Conservation (phyloP, 2,113 vertebrate species). For the Lamprologus ornatipinnis region DNA sequence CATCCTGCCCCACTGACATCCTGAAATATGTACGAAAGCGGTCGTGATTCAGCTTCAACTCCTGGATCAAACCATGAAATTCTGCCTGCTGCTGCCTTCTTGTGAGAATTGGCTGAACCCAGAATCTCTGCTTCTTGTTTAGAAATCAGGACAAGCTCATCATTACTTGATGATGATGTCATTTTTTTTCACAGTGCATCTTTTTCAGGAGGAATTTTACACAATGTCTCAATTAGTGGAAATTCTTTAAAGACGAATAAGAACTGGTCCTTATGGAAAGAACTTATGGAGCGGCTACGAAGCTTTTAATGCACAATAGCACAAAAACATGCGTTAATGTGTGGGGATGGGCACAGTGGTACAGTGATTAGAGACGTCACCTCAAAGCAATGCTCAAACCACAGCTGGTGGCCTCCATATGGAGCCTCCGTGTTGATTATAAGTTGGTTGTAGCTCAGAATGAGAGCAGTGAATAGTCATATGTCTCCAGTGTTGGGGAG, state of each 20-base stretch:
- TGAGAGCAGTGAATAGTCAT: background rate
- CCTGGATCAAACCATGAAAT: background rate
- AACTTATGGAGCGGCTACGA: background rate
- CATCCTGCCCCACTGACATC: background rate
- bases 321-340: background rate
- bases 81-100: background rate
- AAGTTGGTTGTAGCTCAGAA: background rate
- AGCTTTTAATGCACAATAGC: background rate
- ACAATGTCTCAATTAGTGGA: background rate
- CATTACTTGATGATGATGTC: background rate
- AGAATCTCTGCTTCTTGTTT: background rate
- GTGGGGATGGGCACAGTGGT: background rate
- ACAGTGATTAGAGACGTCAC: background rate
- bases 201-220: background rate
- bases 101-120: background rate
- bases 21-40: background rate
- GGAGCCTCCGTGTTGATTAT: background rate
- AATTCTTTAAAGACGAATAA: background rate
- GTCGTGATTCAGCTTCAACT: background rate
- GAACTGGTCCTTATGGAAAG: background rate
- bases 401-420: background rate
- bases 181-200: background rate
- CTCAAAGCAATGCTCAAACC: background rate
- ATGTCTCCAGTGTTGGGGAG: background rate
- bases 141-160: background rate